These are phyloP conservation scores for Leuciscus waleckii DNA, from an alignment of 2,797 vertebrate genomes.

Conservation along the genomic window DNA sequence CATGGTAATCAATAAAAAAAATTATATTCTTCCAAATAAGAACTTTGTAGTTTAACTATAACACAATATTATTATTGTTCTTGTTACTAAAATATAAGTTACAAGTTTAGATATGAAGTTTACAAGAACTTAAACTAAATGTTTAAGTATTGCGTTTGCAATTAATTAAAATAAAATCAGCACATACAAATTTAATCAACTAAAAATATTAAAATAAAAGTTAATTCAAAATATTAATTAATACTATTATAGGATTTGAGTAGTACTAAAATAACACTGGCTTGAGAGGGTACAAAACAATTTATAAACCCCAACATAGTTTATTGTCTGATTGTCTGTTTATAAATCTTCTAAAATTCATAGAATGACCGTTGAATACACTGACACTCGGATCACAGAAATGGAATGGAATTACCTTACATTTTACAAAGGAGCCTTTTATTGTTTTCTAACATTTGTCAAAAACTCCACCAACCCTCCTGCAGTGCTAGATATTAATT, in stretches of 20 bases:
- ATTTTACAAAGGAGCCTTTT: background rate
- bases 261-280: background rate
- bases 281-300: background rate
- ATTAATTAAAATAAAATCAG: background rate
- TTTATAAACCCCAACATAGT: background rate
- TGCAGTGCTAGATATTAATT: conserved; percentile 66
- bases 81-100: background rate
- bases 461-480: background rate
- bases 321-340: background rate
- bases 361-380: background rate
- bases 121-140: background rate
- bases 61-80: background rate
- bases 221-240: background rate
- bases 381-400: background rate
- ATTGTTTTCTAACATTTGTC: background rate
- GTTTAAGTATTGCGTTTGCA: background rate
- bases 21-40: background rate
- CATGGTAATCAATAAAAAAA: background rate
- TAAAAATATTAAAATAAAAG: background rate
- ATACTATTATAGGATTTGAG: background rate
- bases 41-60: background rate
- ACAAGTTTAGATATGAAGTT: background rate
- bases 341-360: background rate
- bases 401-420: background rate
- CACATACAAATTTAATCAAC: background rate